Percentiles rank a stretch among this genome's conserved stretches.
These are phyloP conservation scores for Gobio gobio DNA, from an alignment of 2,113 vertebrate species.

Conservation along the genomic window DNA sequence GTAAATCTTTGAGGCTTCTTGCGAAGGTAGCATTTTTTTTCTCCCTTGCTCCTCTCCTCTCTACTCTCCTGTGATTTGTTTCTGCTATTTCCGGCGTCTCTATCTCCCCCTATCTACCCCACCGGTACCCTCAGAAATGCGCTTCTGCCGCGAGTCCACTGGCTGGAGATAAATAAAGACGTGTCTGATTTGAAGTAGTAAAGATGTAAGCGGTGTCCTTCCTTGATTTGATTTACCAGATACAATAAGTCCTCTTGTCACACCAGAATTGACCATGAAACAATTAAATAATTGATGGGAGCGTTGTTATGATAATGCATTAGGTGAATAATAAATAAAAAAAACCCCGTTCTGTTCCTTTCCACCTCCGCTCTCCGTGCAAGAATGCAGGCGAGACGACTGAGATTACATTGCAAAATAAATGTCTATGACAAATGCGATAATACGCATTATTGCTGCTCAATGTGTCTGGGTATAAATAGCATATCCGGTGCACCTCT, in stretches of 20 bases:
- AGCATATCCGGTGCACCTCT: constrained; percentile 51
- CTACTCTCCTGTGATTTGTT: constrained; percentile 18
- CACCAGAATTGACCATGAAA: constrained; percentile 50
- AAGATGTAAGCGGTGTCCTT: background rate
- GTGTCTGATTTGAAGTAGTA: constrained; percentile 17
- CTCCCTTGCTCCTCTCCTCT: constrained; percentile 27
- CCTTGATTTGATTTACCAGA: constrained; percentile 1
- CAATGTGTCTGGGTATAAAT: constrained; percentile 49
- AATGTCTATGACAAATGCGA: constrained; percentile 40
- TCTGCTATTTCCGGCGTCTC: constrained; percentile 29
- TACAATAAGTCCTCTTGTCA: constrained; percentile 7
- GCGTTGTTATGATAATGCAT: constrained; percentile 52
- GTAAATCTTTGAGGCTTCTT: constrained; percentile 90
- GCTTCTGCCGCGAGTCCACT: constrained; percentile 43
- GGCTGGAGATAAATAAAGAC: constrained; percentile 34
- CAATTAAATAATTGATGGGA: constrained; percentile 32
- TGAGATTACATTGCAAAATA: constrained; percentile 55
- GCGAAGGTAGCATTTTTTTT: constrained; percentile 87
- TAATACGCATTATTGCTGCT: constrained; percentile 49
- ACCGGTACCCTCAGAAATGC: constrained; percentile 48
- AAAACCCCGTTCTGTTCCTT: constrained; percentile 29
- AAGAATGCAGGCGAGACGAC: constrained; percentile 51
- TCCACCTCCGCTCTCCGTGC: constrained; percentile 58
- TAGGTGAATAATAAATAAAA: constrained; percentile 22
- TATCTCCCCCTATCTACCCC: constrained; percentile 52